phyloP scores from a whole-genome alignment of 2,888 invertebrate genomes.

The Esperia sulphurella region DNA sequence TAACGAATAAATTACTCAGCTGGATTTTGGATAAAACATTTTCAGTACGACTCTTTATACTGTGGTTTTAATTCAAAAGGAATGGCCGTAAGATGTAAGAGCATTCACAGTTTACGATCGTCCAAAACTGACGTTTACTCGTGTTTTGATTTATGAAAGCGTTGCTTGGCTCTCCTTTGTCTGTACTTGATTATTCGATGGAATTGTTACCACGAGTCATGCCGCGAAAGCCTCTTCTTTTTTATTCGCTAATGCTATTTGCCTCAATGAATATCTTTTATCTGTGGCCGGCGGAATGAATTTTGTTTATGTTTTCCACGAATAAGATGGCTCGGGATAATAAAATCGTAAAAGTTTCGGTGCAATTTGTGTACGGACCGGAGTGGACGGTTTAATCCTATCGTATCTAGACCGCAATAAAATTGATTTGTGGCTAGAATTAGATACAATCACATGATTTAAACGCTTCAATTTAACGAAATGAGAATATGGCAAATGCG shows the following conservation, averaged over 20 bases:
- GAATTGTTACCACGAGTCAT: slow-evolving; percentile 31
- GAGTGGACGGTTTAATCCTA: slow-evolving; percentile 20
- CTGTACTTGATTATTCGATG: slow-evolving; percentile 42
- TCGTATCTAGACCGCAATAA: slow-evolving; percentile 13
- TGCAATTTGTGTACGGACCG: slow-evolving; percentile 37
- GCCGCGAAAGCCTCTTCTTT: slow-evolving; percentile 20
- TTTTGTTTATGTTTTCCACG: slow-evolving; percentile 41
- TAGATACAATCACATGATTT: slow-evolving; percentile 8
- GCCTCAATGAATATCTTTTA: slow-evolving; percentile 31
- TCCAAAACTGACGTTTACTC: slow-evolving; percentile 58
- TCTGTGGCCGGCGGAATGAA: slow-evolving; percentile 34
- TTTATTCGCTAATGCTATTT: slow-evolving; percentile 36
- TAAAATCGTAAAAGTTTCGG: slow-evolving; percentile 39
- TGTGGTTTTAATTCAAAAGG: slow-evolving; percentile 14
- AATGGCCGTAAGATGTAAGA: slow-evolving; percentile 20
- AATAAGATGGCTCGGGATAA: slow-evolving; percentile 25
- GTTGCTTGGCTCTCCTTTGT: slow-evolving; percentile 37
- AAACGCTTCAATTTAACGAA: slow-evolving; percentile 6
- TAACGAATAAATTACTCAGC: neutral
- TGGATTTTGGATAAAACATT: neutral
- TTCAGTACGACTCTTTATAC: slow-evolving; percentile 8
- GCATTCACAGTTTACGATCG: slow-evolving; percentile 44
- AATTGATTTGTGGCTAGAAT: slow-evolving; percentile 13
- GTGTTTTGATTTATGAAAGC: slow-evolving; percentile 55
- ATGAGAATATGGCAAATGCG: neutral